Percentiles rank a stretch among this genome's conserved stretches.
Conservation (phyloP, 2,888 invertebrate species). For the Pterostichus madidus region DNA sequence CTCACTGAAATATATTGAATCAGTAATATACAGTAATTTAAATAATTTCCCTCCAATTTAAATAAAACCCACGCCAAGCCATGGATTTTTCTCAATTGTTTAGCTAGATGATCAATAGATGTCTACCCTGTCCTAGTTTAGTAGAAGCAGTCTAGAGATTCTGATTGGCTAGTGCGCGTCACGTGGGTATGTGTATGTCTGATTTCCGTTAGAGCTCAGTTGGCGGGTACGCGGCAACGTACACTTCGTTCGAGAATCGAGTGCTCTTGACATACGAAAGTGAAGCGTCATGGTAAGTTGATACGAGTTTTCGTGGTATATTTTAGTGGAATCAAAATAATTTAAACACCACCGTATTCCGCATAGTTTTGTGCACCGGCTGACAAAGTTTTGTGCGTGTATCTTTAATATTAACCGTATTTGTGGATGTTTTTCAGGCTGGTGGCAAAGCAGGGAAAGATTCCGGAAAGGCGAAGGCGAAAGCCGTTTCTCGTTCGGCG, state of each 20-base stretch:
- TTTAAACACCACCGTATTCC: conserved; percentile 70
- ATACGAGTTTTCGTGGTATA: conserved; percentile 75
- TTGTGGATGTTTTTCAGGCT: conserved; percentile 87
- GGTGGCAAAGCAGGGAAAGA: conserved; percentile 99
- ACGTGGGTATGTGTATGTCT: conserved; percentile 74
- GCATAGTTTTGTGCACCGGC: conserved; percentile 76
- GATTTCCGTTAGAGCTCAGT: conserved; percentile 71
- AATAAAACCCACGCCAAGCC: conserved; percentile 59
- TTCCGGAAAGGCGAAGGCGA: conserved; percentile 99
- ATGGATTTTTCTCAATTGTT: conserved; percentile 61
- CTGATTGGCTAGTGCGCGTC: conserved; percentile 74
- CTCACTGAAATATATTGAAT: neutral
- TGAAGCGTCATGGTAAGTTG: conserved; percentile 77
- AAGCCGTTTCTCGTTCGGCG: conserved; percentile 99
- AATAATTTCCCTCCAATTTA: conserved; percentile 62
- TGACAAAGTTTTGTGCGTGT: conserved; percentile 81
- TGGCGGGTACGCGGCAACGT: conserved; percentile 74
- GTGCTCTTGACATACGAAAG: conserved; percentile 71
- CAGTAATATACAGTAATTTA: conserved; percentile 32
- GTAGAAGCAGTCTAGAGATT: neutral
- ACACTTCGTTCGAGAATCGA: conserved; percentile 71
- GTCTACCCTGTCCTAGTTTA: conserved; percentile 51
- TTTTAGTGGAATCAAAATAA: conserved; percentile 73
- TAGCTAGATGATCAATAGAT: conserved; percentile 67
- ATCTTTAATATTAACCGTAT: conserved; percentile 80